Evolutionary conservation across 2,888 invertebrate species (phyloP), one percentile per base, ranked within the genome.

Genomic region (Balanococcus diminutus): DNA sequence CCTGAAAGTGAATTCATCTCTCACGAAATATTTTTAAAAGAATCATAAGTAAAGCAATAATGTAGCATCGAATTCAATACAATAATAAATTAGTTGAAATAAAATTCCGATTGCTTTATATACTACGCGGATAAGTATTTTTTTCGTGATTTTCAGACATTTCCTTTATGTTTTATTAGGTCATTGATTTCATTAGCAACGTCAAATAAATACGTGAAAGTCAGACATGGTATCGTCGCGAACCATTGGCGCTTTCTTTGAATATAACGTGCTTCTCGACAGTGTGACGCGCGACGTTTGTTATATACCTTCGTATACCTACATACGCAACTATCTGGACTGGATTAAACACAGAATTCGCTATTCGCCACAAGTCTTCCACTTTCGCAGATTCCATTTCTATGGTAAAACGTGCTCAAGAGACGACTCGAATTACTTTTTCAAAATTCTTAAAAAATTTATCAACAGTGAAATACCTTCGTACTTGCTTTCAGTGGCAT

Each of bases 141-240:
- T 51, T 56, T 56, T 72, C 72, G 72, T 72, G 31, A 72, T 72
- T 72, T 31, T 72, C 72, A 72, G 72, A 5, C 31, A 72, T 72
- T 72, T 72, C 72, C 72, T 72, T 72, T 72, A 72, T 72, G n/a
- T 31, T 72, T 72, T 72, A 72, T 72, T 72, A 31, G 72, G 72
- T 72, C 72, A 72, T 72, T 72, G 72, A 72, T 72, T 72, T 72
- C 72, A 72, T 72, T 72, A 72, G 72, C 31, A 31, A 72, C 72
- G 72, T 72, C 72, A 32, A 28, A 72, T 32, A 32, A 72, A 72
- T 72, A 72, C 72, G 72, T 72, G 72, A 72, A 72, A 72, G 72
- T 72, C 72, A 72, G 72, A 72, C 72, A 72, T 72, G 28, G 16
- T 72, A 56, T 56, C 56, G 56, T 56, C 56, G 56, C 56, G 56